These are phyloP conservation scores for Conus betulinus DNA, from an alignment of 1,140 invertebrate species.

Conservation along the genomic window DNA sequence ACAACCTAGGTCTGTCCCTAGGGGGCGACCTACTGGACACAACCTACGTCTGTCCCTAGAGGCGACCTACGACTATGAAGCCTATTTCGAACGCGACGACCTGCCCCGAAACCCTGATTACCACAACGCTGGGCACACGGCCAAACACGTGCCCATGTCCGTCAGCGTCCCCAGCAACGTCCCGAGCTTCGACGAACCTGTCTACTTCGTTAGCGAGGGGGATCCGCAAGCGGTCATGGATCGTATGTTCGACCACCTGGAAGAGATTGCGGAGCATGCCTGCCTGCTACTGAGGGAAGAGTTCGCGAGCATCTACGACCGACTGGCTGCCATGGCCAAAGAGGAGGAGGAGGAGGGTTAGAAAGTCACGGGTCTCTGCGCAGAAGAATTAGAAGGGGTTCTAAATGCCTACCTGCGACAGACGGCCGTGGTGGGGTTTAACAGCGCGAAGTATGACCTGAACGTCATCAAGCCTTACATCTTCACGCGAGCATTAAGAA, in stretches of 20 bases:
- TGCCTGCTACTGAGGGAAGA: background rate
- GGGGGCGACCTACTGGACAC: too few species aligned
- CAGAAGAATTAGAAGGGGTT: background rate
- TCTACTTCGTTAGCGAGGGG: constrained; percentile 9
- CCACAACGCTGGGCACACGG: background rate
- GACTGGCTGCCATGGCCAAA: background rate
- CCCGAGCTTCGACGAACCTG: background rate
- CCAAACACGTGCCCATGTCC: background rate
- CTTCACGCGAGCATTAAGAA: constrained; percentile 12
- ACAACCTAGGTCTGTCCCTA: too few species aligned
- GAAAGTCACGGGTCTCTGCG: background rate
- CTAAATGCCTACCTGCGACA: constrained; percentile 33
- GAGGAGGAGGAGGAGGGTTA: background rate
- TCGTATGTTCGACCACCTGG: constrained; percentile 21
- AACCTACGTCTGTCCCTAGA: background rate
- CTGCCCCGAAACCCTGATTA: background rate
- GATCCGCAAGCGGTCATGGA: constrained; percentile 14
- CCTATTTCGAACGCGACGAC: background rate
- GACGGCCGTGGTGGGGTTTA: constrained; percentile 33
- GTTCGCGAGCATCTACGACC: background rate
- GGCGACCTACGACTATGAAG: constrained; percentile 10
- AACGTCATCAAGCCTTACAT: constrained; percentile 45
- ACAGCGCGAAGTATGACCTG: constrained; percentile 44
- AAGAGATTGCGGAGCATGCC: background rate
- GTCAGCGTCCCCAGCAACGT: background rate